Evolutionary conservation across 2,888 invertebrate species (phyloP), one percentile per base, ranked within the genome.

Genomic region (Kuschelorhynchus macadamiae): DNA sequence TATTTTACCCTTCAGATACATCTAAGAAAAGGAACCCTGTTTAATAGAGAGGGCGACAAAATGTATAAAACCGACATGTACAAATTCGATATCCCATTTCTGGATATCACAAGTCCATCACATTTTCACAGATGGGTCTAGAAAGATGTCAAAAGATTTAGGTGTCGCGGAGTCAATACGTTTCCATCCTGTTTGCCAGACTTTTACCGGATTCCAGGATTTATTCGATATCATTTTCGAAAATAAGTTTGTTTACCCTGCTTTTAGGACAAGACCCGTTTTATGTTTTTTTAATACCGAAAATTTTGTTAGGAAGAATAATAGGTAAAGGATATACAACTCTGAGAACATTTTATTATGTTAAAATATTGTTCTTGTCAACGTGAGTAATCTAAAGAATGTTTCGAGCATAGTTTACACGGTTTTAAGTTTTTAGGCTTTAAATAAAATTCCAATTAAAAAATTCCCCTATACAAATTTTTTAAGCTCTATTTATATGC

Each of bases 91-190:
- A 53, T 53, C 47, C 36, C 36, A 17, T 30, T 44, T 39, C 66
- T 14, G 50, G 53, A 60, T 60, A 60, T 55, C 66, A 60, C 30
- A 44, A 60, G 66, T 66, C 66, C 66, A 66, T 66, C 66, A 66
- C 66, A 66, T 66, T 66, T 66, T 33, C 60, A 42, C 60, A 20
- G 65, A 57, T 41, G 49, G 57, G 56, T 64, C 64, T 53, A 11
- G 30, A 53, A 44, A 46, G 46, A 41, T 66, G 60, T 47, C 42
- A 53, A 66, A 60, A 59, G 66, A 66, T 66, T 66, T 66, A 60
- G 66, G 47, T 55, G 60, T 39, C 60, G 60, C 49, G 16, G n/a
- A 65, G 57, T 65, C 57, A 39, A 65, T 65, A 57, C 57, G 52
- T 66, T 66, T 66, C 50, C 66, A 66, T 66, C 60, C 60, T 60